Conservation (phyloP, 2,797 vertebrate genomes). For the Semaprochilodus insignis region DNA sequence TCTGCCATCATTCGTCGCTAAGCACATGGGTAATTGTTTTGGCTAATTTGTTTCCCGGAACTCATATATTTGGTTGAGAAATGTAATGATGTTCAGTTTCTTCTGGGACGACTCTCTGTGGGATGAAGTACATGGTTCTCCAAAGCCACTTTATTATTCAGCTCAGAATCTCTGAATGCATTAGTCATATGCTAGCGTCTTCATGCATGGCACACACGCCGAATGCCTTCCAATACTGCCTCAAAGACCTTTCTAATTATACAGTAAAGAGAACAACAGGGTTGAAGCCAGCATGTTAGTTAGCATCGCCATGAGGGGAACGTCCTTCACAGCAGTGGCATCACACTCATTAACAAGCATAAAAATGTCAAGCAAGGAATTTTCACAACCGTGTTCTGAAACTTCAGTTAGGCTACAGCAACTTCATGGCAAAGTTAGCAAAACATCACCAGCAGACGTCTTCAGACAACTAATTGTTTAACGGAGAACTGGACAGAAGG, state of each 20-base stretch:
- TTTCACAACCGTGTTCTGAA: neutral
- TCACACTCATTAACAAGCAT: neutral
- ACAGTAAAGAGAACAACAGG: neutral
- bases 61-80: conserved; percentile 11
- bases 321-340: neutral
- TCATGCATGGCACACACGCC: neutral
- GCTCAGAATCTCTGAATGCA: conserved; percentile 2
- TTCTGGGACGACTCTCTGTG: neutral
- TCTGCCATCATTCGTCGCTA: neutral
- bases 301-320: neutral
- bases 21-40: conserved; percentile 20
- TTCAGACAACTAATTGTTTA: too few relatives aligned
- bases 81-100: conserved; percentile 1
- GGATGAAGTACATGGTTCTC: neutral
- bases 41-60: conserved; percentile 20
- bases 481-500: too few relatives aligned
- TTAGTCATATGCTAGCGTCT: neutral
- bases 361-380: neutral
- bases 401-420: neutral
- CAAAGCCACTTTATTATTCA: conserved; percentile 1
- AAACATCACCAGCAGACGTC: too few relatives aligned
- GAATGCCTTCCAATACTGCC: neutral
- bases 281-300: neutral
- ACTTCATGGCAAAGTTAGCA: too few relatives aligned
- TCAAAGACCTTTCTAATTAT: neutral